These are phyloP conservation scores for Cynocephalus volans DNA, from an alignment of 2,113 vertebrate genomes.

Conservation along the genomic window DNA sequence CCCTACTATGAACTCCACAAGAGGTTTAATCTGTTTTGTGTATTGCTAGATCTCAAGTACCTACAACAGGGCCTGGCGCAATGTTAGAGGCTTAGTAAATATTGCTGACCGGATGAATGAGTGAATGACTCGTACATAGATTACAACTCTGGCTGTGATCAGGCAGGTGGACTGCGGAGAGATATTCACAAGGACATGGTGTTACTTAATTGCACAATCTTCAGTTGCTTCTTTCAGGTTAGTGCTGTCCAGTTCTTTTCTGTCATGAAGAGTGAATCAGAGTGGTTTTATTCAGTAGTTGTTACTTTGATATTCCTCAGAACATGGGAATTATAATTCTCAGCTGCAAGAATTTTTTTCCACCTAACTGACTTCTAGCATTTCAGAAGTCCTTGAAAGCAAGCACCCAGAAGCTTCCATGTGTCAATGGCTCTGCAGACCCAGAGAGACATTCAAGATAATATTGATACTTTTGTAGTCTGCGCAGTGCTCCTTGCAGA, in stretches of 20 bases:
- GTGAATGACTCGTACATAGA: neutral
- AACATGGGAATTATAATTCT: neutral
- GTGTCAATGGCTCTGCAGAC: neutral
- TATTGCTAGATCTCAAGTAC: neutral
- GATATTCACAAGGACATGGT: neutral
- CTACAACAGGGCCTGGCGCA: neutral
- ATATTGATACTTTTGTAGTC: neutral
- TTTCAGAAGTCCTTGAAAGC: neutral
- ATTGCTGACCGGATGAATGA: neutral
- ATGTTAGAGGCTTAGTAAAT: neutral
- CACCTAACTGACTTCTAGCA: neutral
- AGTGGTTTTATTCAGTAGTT: conserved; percentile 1
- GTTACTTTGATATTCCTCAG: conserved; percentile 14
- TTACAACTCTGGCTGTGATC: conserved; percentile 31
- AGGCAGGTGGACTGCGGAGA: conserved; percentile 25
- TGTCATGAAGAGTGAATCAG: neutral
- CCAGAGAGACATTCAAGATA: neutral
- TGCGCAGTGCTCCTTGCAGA: neutral
- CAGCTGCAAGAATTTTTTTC: neutral
- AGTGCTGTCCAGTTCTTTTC: neutral
- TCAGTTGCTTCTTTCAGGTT: neutral
- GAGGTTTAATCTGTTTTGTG: neutral
- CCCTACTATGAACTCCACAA: neutral
- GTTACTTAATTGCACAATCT: neutral
- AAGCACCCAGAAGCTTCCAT: neutral